Percentiles rank a stretch among this genome's conserved stretches.
phyloP scores from a whole-genome alignment of 2,888 invertebrate genomes.

The Iselma pallidipennis region DNA sequence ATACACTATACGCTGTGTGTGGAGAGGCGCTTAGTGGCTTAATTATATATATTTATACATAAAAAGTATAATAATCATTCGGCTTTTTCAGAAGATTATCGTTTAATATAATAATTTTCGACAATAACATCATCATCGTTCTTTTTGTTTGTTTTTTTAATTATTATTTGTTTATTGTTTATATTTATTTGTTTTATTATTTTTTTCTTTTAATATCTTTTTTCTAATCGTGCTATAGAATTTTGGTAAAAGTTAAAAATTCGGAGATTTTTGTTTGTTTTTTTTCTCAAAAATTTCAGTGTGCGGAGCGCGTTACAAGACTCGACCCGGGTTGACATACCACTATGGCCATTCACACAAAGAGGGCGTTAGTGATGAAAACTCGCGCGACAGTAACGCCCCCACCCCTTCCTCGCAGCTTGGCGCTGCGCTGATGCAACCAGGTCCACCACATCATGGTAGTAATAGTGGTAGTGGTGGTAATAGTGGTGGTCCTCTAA shows the following conservation, averaged over 20 bases:
- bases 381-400: slow-evolving; percentile 56
- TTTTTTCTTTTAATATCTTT: background rate
- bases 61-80: background rate
- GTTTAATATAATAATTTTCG: slow-evolving; percentile 26
- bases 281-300: slow-evolving; percentile 63
- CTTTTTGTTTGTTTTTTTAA: background rate
- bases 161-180: background rate
- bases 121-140: slow-evolving; percentile 21
- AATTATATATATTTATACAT: too few relatives aligned
- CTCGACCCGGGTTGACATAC: slow-evolving; percentile 92
- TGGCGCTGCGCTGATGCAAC: slow-evolving; percentile 29
- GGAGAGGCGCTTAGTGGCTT: too few relatives aligned
- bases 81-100: slow-evolving; percentile 32
- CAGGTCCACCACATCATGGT: slow-evolving; percentile 34
- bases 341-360: slow-evolving; percentile 93
- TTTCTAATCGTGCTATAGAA: slow-evolving; percentile 17
- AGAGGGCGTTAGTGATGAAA: slow-evolving; percentile 60
- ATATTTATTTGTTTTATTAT: background rate
- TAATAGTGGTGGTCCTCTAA: slow-evolving; percentile 15
- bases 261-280: slow-evolving; percentile 34
- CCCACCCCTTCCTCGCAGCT: slow-evolving; percentile 45
- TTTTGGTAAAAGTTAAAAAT: slow-evolving; percentile 14
- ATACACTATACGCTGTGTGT: too few relatives aligned
- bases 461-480: slow-evolving; percentile 24
- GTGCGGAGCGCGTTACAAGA: slow-evolving; percentile 96